Percentiles rank a stretch among this genome's conserved stretches.
Conservation (phyloP, 2,888 invertebrate genomes). For the Cremastinae sp. region DNA sequence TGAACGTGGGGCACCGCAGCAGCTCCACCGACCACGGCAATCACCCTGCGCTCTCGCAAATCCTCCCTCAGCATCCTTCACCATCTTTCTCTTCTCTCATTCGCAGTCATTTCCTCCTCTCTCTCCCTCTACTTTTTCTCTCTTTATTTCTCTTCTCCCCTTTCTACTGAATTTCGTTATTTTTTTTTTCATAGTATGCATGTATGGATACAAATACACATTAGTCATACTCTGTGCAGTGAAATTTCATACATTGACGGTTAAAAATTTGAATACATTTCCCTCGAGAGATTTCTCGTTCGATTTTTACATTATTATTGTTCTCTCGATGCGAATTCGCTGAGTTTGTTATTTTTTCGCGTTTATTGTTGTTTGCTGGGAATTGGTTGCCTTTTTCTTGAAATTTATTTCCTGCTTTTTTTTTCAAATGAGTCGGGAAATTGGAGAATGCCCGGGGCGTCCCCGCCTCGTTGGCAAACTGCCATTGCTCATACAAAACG, state of each 20-base stretch:
- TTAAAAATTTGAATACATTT: no score
- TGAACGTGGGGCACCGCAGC: slow-evolving; percentile 69
- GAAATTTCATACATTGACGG: no score
- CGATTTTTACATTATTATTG: neutral
- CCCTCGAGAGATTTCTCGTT: no score
- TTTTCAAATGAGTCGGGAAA: slow-evolving; percentile 12
- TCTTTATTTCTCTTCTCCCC: slow-evolving; percentile 50
- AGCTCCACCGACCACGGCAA: slow-evolving; percentile 68
- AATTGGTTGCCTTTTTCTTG: no score
- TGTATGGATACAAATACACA: slow-evolving; percentile 46
- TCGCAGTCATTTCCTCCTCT: neutral
- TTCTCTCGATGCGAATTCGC: no score
- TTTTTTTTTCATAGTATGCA: slow-evolving; percentile 42
- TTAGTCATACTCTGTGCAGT: neutral
- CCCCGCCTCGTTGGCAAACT: slow-evolving; percentile 41
- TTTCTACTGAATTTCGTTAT: slow-evolving; percentile 25
- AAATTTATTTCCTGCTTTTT: neutral
- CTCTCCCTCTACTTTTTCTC: neutral
- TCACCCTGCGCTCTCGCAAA: slow-evolving; percentile 71
- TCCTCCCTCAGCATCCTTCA: slow-evolving; percentile 62
- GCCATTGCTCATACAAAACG: slow-evolving; percentile 25
- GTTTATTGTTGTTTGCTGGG: no score
- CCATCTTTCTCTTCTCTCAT: slow-evolving; percentile 58
- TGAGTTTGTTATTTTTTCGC: no score
- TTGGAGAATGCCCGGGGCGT: slow-evolving; percentile 7